Evolutionary conservation across 2,888 invertebrate species (phyloP).

Genomic region (Maniola hyperantus): DNA sequence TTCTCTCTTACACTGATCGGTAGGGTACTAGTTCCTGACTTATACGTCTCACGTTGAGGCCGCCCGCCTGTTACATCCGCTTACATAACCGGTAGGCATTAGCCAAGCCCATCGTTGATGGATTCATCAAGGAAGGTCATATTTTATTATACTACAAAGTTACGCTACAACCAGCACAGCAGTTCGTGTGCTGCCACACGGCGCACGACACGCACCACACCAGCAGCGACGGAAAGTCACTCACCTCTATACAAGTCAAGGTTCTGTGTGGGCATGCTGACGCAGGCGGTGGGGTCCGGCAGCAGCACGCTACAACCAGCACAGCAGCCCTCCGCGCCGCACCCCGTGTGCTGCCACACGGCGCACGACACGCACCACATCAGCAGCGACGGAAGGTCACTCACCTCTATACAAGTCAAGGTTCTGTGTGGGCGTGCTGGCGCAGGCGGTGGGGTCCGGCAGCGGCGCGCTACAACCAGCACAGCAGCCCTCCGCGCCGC

Average conservation of each 20-base stretch:
- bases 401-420: constrained; percentile 51
- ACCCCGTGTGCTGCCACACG: constrained; percentile 74
- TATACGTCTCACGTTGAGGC: too few species aligned
- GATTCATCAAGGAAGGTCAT: too few species aligned
- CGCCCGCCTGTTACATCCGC: too few species aligned
- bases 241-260: constrained; percentile 51
- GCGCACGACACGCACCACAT: constrained; percentile 65
- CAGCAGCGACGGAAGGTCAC: constrained; percentile 63
- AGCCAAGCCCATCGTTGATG: too few species aligned
- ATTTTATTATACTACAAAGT: constrained; percentile 43
- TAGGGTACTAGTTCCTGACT: too few species aligned
- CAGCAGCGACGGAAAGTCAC: constrained; percentile 63
- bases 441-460: constrained; percentile 53
- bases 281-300: constrained; percentile 53
- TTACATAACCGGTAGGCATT: too few species aligned
- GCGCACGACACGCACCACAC: constrained; percentile 65
- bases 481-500: constrained; percentile 59
- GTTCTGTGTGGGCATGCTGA: constrained; percentile 36
- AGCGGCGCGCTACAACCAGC: constrained; percentile 68
- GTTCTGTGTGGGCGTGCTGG: constrained; percentile 36
- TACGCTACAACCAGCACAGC: constrained; percentile 72
- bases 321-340: constrained; percentile 59
- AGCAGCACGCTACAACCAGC: constrained; percentile 68
- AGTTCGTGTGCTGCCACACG: constrained; percentile 74
- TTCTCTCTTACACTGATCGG: too few species aligned